Percentiles rank a stretch among this genome's conserved stretches.
These are phyloP conservation scores for Trachemys scripta DNA, from an alignment of 2,113 vertebrate genomes.

Conservation along the genomic window DNA sequence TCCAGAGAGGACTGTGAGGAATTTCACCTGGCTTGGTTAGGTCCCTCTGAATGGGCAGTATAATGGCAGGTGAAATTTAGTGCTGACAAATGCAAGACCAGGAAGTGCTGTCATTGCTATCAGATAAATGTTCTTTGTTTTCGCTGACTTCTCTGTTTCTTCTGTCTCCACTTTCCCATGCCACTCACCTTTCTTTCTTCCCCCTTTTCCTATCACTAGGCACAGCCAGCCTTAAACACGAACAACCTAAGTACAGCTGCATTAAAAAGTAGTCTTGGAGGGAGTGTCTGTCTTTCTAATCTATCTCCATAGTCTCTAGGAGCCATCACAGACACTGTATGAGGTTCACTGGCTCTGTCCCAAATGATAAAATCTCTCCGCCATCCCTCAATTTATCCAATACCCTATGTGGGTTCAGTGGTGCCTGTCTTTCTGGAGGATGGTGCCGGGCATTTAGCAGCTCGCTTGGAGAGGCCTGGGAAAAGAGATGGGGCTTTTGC, in stretches of 20 bases:
- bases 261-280: too few relatives aligned
- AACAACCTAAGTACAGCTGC: too few relatives aligned
- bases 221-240: too few relatives aligned
- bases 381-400: not conserved
- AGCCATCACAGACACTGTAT: too few relatives aligned
- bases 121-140: too few relatives aligned
- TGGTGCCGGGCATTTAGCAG: not conserved
- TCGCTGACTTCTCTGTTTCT: not conserved
- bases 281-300: too few relatives aligned
- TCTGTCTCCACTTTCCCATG: not conserved
- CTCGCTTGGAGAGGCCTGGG: not conserved
- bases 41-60: not conserved
- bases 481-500: not conserved
- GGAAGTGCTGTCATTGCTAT: not conserved
- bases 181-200: too few relatives aligned
- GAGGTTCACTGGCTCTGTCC: too few relatives aligned
- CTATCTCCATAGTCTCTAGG: too few relatives aligned
- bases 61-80: not conserved
- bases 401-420: not conserved
- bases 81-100: not conserved
- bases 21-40: not conserved
- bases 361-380: too few relatives aligned
- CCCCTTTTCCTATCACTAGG: too few relatives aligned
- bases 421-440: not conserved
- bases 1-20: not conserved